Base-by-base conservation (phyloP, 1,140 invertebrate genomes). In the Araneus ventricosus region DNA sequence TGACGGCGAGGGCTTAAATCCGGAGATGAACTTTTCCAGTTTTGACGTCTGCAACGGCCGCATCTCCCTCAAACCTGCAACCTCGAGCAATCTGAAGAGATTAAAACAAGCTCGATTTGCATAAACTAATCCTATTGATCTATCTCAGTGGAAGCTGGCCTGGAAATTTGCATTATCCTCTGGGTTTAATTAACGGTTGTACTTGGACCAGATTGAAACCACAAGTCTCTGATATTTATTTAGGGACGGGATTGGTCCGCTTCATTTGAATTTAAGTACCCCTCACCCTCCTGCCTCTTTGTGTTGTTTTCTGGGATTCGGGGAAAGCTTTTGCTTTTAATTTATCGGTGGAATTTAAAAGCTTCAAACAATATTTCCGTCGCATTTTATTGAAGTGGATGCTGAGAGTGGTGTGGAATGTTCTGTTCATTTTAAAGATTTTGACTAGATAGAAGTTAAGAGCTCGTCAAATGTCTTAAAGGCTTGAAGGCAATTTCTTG, bases 71-170 rank as follows among this genome's bases (percentile, higher is more conserved):
- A 75, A 75, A 75, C 37, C 70, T 75, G 17, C 30, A 37, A 37
- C 70, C 30, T 30, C 8, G n/a, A 30, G 70, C 88, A 79, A 89
- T 89, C 67, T 89, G 63, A 34, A 27, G 41, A 89, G 88, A 89
- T 89, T 89, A 89, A 89, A 89, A 34, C 70, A 52, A 57, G 67
- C 88, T 52, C 45, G 41, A 89, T 89, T 89, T 89, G 88, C 88
- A 89, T 89, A 89, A 89, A 89, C 67, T 89, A 89, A 89, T 89
- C 88, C 88, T 75, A 79, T 79, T 89, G 88, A 89, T 89, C 67
- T 57, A 89, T 79, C 67, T 27, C 67, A 14, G 67, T 45, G 45
- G 87, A 41, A 85, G 24, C 82, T 27, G n/a, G 17, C 52, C 52
- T 37, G 34, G n/a, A 70, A 88, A 88, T 88, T 88, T 88, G 86